Evolutionary conservation across 2,888 invertebrate genomes (phyloP).

Genomic region (Drosophila mulleri): DNA sequence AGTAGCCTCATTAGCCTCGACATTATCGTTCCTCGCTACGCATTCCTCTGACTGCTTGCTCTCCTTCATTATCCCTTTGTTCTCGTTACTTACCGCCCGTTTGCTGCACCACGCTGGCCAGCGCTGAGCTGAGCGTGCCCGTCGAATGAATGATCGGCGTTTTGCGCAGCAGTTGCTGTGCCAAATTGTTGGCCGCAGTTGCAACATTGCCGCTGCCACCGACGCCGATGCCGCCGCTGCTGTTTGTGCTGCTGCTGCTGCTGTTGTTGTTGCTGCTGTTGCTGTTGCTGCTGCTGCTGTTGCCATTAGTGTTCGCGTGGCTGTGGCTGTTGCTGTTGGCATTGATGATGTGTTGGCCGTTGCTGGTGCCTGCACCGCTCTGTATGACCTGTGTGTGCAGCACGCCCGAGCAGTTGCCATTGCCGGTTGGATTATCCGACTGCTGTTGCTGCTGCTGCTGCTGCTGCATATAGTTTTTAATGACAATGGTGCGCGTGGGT

Average conservation of each 20-base stretch:
- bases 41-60: background rate
- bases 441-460: slow-evolving; percentile 68
- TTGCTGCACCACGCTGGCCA: slow-evolving; percentile 81
- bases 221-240: slow-evolving; percentile 18
- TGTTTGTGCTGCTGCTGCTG: slow-evolving; percentile 31
- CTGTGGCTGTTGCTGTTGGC: slow-evolving; percentile 72
- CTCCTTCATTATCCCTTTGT: background rate
- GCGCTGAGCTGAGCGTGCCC: slow-evolving; percentile 72
- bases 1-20: too few species aligned
- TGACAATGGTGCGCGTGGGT: slow-evolving; percentile 82
- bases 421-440: slow-evolving; percentile 32
- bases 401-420: slow-evolving; percentile 48
- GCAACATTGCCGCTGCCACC: slow-evolving; percentile 26
- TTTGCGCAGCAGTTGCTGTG: slow-evolving; percentile 80
- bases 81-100: slow-evolving; percentile 71
- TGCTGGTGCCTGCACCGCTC: slow-evolving; percentile 80
- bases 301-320: slow-evolving; percentile 51
- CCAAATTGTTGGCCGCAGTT: slow-evolving; percentile 53
- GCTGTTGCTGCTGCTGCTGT: slow-evolving; percentile 26
- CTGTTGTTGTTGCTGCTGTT: slow-evolving; percentile 23
- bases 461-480: slow-evolving; percentile 83
- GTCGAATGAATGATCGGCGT: slow-evolving; percentile 83
- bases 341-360: slow-evolving; percentile 64
- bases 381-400: slow-evolving; percentile 76
- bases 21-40: background rate